Conservation (phyloP, 2,113 vertebrate species). For the Gallinago jamesoni region DNA sequence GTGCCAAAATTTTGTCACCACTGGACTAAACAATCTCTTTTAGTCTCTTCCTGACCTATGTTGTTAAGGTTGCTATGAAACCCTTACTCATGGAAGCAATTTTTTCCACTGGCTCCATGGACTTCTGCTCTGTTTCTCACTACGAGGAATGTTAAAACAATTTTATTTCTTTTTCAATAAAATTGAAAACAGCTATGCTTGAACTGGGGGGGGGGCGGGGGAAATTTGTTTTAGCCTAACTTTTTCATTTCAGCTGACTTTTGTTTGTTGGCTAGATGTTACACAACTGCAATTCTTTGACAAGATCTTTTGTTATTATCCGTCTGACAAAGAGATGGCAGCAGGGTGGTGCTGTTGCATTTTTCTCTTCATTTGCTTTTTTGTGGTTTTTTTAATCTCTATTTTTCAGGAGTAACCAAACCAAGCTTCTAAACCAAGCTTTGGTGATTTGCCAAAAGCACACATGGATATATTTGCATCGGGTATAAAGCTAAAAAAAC, state of each 20-base stretch:
- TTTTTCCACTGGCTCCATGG: neutral
- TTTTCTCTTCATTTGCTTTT: neutral
- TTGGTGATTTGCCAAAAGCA: neutral
- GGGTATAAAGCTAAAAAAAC: neutral
- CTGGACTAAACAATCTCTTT: neutral
- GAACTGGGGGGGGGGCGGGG: neutral
- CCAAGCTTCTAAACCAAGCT: neutral
- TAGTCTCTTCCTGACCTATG: neutral
- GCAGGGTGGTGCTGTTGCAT: constrained; percentile 59
- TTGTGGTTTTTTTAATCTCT: neutral
- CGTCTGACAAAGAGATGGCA: constrained; percentile 35
- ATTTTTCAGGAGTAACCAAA: neutral
- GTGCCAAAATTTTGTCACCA: neutral
- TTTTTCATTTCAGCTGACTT: neutral
- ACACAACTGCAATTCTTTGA: neutral
- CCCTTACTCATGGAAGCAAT: neutral
- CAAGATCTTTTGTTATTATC: neutral
- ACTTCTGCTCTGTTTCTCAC: neutral
- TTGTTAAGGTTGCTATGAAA: constrained; percentile 30
- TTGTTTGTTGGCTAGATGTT: neutral
- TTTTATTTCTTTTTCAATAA: constrained; percentile 12
- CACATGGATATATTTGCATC: neutral
- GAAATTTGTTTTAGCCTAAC: neutral
- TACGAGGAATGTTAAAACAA: neutral
- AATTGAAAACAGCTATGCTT: neutral